A percentile compares a stretch with the other conserved stretches of the same genome.
Evolutionary conservation across 2,113 vertebrate species (phyloP).

Genomic region (Conger conger): DNA sequence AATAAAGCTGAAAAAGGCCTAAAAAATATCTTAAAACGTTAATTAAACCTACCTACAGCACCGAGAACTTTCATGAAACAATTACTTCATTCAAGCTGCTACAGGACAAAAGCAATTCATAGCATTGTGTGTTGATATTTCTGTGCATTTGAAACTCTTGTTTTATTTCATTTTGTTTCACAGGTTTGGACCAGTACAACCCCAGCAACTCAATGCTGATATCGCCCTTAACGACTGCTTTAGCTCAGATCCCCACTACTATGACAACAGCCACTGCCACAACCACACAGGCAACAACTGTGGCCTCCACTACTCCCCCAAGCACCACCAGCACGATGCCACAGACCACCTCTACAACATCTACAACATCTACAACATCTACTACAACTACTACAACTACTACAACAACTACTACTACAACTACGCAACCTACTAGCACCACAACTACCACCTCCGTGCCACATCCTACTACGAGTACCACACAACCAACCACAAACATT

Average conservation of each 20-base stretch:
- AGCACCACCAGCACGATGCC: neutral
- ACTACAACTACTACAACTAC: conserved; percentile 19
- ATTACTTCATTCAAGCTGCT: too few species aligned
- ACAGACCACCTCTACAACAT: neutral
- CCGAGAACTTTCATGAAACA: too few species aligned
- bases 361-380: neutral
- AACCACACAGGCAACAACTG: neutral
- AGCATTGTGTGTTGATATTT: too few species aligned
- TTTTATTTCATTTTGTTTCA: conserved; percentile 22
- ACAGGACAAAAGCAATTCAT: neutral
- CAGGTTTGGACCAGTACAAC: conserved; percentile 57
- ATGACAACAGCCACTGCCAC: conserved; percentile 3
- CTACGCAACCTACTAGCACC: conserved; percentile 31
- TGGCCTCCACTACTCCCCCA: neutral
- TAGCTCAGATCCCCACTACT: conserved; percentile 38
- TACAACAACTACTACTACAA: conserved; percentile 35
- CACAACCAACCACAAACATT: conserved; percentile 8
- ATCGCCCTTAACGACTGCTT: neutral
- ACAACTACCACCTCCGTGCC: conserved; percentile 17
- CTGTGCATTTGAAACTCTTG: too few species aligned
- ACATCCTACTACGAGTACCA: conserved; percentile 2
- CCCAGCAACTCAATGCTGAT: neutral
- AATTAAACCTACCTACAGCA: too few species aligned
- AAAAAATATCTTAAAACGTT: too few species aligned
- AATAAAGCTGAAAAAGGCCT: too few species aligned